A percentile compares a stretch with the other conserved stretches of the same genome.
phyloP scores from a whole-genome alignment of 2,888 invertebrate species.

The Microplitis deprimator region DNA sequence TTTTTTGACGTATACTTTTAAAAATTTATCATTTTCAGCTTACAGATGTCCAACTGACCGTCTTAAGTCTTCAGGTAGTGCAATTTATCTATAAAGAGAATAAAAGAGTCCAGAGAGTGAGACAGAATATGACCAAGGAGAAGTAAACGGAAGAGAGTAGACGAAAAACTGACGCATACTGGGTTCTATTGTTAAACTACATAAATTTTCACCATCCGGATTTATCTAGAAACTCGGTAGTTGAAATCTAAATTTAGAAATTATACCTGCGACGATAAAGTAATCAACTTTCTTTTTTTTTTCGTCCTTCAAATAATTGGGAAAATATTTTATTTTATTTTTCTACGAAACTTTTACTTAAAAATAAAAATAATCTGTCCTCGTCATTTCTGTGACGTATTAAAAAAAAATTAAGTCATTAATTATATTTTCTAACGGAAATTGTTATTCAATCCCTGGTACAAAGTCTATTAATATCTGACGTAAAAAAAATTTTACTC shows the following conservation, averaged over 20 bases:
- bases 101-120: not conserved
- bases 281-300: conserved; percentile 5
- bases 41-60: not conserved
- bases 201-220: not conserved
- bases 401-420: no score
- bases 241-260: not conserved
- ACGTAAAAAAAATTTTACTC: no score
- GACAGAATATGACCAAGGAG: not conserved
- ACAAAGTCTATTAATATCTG: no score
- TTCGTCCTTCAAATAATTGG: conserved; percentile 9
- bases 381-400: no score
- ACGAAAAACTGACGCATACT: not conserved
- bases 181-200: not conserved
- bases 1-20: no score
- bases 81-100: not conserved
- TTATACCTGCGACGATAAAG: not conserved
- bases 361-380: not conserved
- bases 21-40: not conserved
- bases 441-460: no score
- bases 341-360: not conserved
- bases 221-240: not conserved
- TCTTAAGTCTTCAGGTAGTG: not conserved
- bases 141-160: not conserved
- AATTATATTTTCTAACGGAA: no score
- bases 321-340: conserved; percentile 14